A percentile compares a stretch with the other conserved stretches of the same genome.
Conservation (phyloP, 35 echinoderm and acorn worm species). For the Ophiothrix spiculata region DNA sequence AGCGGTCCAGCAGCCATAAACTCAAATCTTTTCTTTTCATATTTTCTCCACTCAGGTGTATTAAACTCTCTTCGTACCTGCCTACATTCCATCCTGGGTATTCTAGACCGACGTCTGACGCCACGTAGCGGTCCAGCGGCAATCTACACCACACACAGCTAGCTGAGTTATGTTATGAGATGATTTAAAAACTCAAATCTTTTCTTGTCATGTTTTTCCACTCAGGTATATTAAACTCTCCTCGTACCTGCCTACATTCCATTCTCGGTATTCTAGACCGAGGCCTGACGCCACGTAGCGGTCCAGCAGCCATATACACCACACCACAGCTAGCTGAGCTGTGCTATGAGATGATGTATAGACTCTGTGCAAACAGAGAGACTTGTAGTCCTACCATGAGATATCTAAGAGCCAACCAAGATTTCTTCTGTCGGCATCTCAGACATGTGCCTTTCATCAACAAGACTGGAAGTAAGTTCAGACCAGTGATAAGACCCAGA, state of each 20-base stretch:
- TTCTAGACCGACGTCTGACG: constrained; percentile 53
- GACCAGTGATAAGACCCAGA: no score
- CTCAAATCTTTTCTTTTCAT: not conserved
- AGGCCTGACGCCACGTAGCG: constrained; percentile 34
- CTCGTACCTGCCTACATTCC: constrained; percentile 88
- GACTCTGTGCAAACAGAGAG: constrained; percentile 76
- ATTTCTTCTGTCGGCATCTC: constrained; percentile 90
- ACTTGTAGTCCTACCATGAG: constrained; percentile 71
- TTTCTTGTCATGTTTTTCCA: not conserved
- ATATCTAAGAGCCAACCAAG: constrained; percentile 77
- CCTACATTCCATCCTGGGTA: constrained; percentile 72
- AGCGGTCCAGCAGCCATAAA: no score
- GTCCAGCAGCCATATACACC: constrained; percentile 64
- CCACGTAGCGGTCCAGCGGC: constrained; percentile 47
- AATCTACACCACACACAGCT: constrained; percentile 76
- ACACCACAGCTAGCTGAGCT: constrained; percentile 85
- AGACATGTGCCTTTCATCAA: constrained; percentile 76
- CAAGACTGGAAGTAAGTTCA: constrained; percentile 54
- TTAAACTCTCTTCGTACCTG: constrained; percentile 88
- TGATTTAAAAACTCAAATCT: no score
- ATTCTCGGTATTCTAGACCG: constrained; percentile 66
- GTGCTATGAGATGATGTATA: constrained; percentile 75
- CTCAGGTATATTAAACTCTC: constrained; percentile 86
- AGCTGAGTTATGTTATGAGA: constrained; percentile 78
- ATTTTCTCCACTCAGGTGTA: constrained; percentile 48